These are phyloP conservation scores for Druon quercuslanigerum DNA, from an alignment of 1,140 invertebrate genomes.

Conservation along the genomic window DNA sequence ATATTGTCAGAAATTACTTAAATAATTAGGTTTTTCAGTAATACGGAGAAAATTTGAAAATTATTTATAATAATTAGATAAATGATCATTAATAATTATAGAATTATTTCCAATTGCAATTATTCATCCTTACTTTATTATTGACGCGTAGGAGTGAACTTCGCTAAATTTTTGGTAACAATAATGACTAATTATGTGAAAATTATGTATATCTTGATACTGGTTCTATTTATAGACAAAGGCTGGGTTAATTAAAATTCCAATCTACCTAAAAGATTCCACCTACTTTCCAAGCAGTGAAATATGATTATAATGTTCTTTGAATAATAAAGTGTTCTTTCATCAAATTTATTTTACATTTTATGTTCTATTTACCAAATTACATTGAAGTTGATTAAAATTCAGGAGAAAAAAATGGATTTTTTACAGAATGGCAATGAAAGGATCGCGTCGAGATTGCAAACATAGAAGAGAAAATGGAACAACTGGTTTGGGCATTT, in stretches of 20 bases:
- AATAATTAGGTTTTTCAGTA: too few species aligned
- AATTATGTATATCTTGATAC: not conserved
- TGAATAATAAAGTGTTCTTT: too few species aligned
- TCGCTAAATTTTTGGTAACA: not conserved
- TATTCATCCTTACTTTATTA: too few species aligned
- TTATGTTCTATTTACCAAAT: too few species aligned
- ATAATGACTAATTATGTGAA: not conserved
- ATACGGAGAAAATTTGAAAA: too few species aligned
- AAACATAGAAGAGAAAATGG: constrained; percentile 63
- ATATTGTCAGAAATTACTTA: too few species aligned
- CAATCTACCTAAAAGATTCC: not conserved
- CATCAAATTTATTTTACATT: too few species aligned
- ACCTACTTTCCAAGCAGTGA: not conserved
- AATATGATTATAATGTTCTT: not conserved
- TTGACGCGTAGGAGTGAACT: too few species aligned
- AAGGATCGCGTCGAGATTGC: constrained; percentile 62
- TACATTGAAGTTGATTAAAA: not conserved
- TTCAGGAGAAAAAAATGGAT: not conserved
- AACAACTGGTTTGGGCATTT: constrained; percentile 64
- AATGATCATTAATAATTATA: too few species aligned
- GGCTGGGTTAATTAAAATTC: not conserved
- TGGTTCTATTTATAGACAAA: not conserved
- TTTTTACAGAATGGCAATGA: constrained; percentile 57
- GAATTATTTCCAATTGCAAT: too few species aligned
- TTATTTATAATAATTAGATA: too few species aligned